Evolutionary conservation across 2,888 invertebrate species (phyloP).

Genomic region (Furcula furcula): DNA sequence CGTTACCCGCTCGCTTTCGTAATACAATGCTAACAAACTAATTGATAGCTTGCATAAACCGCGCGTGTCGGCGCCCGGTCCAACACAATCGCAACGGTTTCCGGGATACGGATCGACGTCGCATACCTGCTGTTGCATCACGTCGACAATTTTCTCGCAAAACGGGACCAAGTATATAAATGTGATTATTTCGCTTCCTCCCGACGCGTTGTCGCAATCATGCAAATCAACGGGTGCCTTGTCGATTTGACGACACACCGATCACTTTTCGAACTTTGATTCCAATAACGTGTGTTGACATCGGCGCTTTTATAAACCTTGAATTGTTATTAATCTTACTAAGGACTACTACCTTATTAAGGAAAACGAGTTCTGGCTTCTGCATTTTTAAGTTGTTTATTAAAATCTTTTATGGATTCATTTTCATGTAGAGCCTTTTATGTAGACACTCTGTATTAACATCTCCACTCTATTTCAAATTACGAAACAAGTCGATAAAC

Average conservation of each 20-base stretch:
- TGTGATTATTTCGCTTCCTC: conserved; percentile 23
- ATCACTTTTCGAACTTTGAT: conserved; percentile 1
- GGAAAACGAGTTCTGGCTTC: neutral
- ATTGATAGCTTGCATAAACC: conserved; percentile 76
- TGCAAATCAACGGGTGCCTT: conserved; percentile 12
- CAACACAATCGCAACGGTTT: conserved; percentile 54
- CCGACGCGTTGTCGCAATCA: conserved; percentile 12
- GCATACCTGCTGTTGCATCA: conserved; percentile 32
- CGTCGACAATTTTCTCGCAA: conserved; percentile 21
- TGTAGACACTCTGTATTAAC: too few species aligned
- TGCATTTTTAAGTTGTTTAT: too few species aligned
- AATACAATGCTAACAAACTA: conserved; percentile 69
- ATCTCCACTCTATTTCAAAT: too few species aligned
- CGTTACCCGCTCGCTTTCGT: conserved; percentile 48
- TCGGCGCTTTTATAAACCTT: neutral
- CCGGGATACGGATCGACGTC: conserved; percentile 53
- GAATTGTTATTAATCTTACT: neutral
- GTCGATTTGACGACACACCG: conserved; percentile 4
- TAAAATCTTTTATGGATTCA: too few species aligned
- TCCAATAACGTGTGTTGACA: neutral
- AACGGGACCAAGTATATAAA: conserved; percentile 19
- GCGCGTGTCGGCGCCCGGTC: conserved; percentile 45
- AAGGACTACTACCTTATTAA: neutral
- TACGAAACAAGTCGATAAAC: neutral
- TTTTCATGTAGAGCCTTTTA: too few species aligned